Evolutionary conservation across 2,113 vertebrate species (phyloP).

Genomic region (Rhinoderma darwinii): DNA sequence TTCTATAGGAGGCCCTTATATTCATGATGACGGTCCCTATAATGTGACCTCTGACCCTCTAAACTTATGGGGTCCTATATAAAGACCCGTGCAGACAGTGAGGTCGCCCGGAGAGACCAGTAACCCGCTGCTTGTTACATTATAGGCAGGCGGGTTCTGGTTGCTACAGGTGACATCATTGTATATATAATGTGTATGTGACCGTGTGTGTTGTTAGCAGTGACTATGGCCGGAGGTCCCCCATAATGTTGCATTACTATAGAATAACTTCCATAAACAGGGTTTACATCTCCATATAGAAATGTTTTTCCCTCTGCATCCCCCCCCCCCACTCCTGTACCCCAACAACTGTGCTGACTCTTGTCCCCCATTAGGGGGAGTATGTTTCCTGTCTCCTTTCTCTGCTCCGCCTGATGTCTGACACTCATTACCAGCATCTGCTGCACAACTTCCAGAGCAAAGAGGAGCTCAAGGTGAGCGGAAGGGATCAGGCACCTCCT

Average conservation of each 20-base stretch:
- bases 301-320: background rate
- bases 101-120: too few species aligned
- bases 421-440: constrained; percentile 94
- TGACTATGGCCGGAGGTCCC: too few species aligned
- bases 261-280: background rate
- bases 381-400: constrained; percentile 98
- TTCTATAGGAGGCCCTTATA: background rate
- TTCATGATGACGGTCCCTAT: background rate
- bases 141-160: too few species aligned
- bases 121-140: too few species aligned
- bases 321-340: background rate
- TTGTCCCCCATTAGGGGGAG: constrained; percentile 84
- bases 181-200: too few species aligned
- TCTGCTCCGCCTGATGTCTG: constrained; percentile 95
- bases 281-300: too few species aligned
- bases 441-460: constrained; percentile 98
- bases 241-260: too few species aligned
- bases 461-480: constrained; percentile 92
- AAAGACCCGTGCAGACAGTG: too few species aligned
- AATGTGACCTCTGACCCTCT: background rate
- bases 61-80: too few species aligned
- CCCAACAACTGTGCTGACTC: constrained; percentile 59
- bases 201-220: too few species aligned
- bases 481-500: background rate
- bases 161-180: too few species aligned